Percentiles rank a stretch among this genome's conserved stretches.
phyloP scores from a whole-genome alignment of 2,113 vertebrate species.

The Percina caprodes region DNA sequence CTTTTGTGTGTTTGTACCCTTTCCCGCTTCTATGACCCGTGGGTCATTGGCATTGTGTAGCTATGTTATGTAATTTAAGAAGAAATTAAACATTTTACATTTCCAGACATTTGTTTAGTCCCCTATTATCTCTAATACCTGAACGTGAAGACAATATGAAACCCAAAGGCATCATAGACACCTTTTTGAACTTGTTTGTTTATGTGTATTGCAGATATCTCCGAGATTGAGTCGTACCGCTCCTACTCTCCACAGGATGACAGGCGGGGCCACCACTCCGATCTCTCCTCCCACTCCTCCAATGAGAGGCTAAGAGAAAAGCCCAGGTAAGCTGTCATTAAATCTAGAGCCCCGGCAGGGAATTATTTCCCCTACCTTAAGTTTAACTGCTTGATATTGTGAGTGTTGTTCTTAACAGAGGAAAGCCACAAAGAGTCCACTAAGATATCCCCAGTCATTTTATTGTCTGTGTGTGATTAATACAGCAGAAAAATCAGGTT shows the following conservation, averaged over 20 bases:
- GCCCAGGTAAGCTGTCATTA: conserved; percentile 81
- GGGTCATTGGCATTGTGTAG: conserved; percentile 1
- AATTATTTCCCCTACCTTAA: not conserved
- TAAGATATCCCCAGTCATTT: not conserved
- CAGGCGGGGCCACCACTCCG: conserved; percentile 88
- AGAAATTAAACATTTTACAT: not conserved
- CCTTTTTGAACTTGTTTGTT: not conserved
- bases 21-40: conserved; percentile 12
- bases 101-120: not conserved
- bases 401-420: not conserved
- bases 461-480: not conserved
- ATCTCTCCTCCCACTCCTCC: conserved; percentile 94
- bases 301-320: conserved; percentile 94
- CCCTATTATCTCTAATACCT: not conserved
- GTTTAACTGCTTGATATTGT: not conserved
- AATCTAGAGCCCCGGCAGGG: not conserved
- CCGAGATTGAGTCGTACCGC: conserved; percentile 96
- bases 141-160: not conserved
- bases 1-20: not conserved
- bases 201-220: conserved; percentile 88
- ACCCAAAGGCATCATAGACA: not conserved
- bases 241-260: conserved; percentile 95
- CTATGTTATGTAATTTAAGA: conserved; percentile 15
- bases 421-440: not conserved
- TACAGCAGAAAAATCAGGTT: conserved; percentile 47